Evolutionary conservation across 1,140 invertebrate genomes (phyloP), one percentile per base, ranked within the genome.

Genomic region (Caenorhabditis briggsae): DNA sequence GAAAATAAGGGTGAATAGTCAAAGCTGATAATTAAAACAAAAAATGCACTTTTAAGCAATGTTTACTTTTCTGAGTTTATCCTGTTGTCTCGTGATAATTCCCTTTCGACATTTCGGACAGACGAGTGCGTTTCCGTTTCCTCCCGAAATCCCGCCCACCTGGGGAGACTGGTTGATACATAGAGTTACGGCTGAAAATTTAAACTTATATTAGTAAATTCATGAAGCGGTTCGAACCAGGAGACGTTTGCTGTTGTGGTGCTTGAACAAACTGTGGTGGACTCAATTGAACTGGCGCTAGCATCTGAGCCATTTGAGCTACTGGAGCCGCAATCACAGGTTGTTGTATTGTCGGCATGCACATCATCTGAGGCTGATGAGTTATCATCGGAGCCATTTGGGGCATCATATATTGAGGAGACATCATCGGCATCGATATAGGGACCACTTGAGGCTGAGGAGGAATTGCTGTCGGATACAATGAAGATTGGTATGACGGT

Each of bases 51-150:
- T 70, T 70, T 18, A 43, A 70, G 9, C 18, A 14, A 3, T 46
- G 5, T 1, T 46, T 9, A 70, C 70, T n/a, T 78, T 78, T 78
- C 70, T 78, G 46, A 78, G 53, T n/a, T 41, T 48, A 50, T 78
- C 70, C 46, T 78, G 70, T 50, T 78, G 25, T 78, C 70, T 48
- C n/a, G 33, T 78, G 70, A 78, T 78, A 14, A 78, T 78, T 53
- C 70, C 70, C 18, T 50, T 78, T 23, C 70, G 70, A 50, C 70
- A 78, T 50, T 78, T 78, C 70, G 70, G 70, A 50, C 70, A 78
- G 46, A 78, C 33, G 16, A 78, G 46, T 12, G 70, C 46, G 9
- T n/a, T n/a, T 16, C n/a, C 43, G 18, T 20, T 50, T 50, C 70
- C 70, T 50, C 70, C 70, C n/a, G 70, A 20, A 78, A 16, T 23